phyloP scores from a whole-genome alignment of 2,888 invertebrate species.

The Drosophila mayaguana region DNA sequence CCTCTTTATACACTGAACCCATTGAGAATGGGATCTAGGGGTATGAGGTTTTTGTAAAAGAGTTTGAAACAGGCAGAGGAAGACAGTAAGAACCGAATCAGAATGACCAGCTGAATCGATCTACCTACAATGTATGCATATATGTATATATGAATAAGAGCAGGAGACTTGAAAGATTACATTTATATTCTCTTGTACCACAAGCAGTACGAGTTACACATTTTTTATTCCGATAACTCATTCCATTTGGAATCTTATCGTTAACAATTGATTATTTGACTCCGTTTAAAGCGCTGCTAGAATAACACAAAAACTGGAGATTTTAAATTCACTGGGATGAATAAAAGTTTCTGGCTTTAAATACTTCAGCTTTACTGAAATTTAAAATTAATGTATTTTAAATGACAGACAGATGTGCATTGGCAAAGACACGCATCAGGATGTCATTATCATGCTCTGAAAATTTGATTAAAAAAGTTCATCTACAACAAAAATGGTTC shows the following conservation, averaged over 20 bases:
- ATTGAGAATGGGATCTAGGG: not conserved
- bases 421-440: not conserved
- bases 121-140: no score
- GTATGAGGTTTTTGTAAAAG: not conserved
- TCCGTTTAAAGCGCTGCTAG: not conserved
- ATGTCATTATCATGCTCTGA: not conserved
- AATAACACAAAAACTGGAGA: not conserved
- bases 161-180: no score
- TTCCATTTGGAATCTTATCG: not conserved
- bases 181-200: not conserved
- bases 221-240: not conserved
- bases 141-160: no score
- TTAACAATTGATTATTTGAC: not conserved
- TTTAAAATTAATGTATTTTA: not conserved
- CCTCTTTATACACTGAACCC: not conserved
- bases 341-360: no score
- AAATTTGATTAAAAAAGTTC: not conserved
- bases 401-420: not conserved
- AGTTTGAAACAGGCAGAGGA: not conserved
- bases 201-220: not conserved
- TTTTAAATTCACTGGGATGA: no score
- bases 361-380: no score
- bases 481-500: not conserved
- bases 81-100: no score
- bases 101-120: no score